Evolutionary conservation across 2,797 vertebrate species (phyloP).

Genomic region (Dryobates pubescens): DNA sequence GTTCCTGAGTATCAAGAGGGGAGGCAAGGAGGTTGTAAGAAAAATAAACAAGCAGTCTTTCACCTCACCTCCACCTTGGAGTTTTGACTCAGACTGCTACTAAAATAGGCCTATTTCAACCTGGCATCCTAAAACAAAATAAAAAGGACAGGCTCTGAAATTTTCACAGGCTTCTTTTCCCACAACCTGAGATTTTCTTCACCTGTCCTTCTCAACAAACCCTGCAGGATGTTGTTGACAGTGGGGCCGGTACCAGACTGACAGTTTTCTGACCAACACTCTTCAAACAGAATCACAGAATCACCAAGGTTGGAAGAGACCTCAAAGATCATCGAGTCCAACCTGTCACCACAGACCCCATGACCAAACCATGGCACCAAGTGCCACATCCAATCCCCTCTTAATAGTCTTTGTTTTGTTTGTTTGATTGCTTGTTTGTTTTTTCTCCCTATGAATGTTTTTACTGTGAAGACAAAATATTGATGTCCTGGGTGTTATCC

Average conservation of each 20-base stretch:
- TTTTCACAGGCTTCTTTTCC: constrained; percentile 42
- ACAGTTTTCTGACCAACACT: background rate
- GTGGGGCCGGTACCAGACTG: background rate
- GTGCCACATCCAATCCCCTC: too few species aligned
- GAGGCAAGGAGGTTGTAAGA: background rate
- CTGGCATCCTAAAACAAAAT: constrained; percentile 15
- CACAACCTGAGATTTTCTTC: constrained; percentile 70
- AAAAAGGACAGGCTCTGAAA: background rate
- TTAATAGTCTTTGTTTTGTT: background rate
- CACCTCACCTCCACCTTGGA: constrained; percentile 32
- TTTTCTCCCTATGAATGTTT: background rate
- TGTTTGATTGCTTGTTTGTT: too few species aligned
- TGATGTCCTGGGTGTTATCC: constrained; percentile 39
- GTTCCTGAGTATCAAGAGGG: background rate
- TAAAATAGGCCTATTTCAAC: constrained; percentile 44
- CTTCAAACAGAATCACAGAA: background rate
- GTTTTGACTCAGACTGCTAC: background rate
- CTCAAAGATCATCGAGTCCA: too few species aligned
- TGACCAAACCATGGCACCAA: too few species aligned
- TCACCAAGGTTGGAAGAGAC: too few species aligned
- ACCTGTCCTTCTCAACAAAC: constrained; percentile 59
- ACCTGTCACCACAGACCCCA: too few species aligned
- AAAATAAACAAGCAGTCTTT: constrained; percentile 50
- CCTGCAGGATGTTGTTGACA: constrained; percentile 42
- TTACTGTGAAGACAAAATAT: constrained; percentile 34